These are phyloP conservation scores for Rana temporaria DNA, from an alignment of 2,113 vertebrate species.

Conservation along the genomic window DNA sequence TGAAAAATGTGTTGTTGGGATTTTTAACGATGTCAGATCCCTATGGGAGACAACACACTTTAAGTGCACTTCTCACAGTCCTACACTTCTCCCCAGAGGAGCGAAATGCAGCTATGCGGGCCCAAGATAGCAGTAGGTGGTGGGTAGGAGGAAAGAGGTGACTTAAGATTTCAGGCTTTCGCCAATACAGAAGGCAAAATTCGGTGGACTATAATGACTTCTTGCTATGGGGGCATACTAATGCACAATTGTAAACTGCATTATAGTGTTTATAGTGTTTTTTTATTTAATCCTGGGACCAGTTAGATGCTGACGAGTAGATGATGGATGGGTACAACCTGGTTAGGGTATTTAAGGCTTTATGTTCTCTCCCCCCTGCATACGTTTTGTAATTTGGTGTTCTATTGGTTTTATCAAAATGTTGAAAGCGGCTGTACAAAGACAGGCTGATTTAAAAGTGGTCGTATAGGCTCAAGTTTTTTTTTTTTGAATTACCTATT, in stretches of 20 bases:
- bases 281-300: neutral
- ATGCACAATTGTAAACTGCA: too few relatives aligned
- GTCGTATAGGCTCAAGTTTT: too few relatives aligned
- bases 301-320: neutral
- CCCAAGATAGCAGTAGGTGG: constrained; percentile 81
- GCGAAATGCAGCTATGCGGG: constrained; percentile 73
- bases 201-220: too few relatives aligned
- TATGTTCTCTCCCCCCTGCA: too few relatives aligned
- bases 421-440: too few relatives aligned
- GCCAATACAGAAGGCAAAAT: too few relatives aligned
- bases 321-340: neutral
- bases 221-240: too few relatives aligned
- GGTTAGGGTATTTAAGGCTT: too few relatives aligned
- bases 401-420: too few relatives aligned
- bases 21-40: constrained; percentile 87
- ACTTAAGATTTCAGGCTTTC: constrained; percentile 44
- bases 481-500: too few relatives aligned
- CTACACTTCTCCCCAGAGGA: constrained; percentile 95
- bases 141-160: constrained; percentile 82
- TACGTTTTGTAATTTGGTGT: too few relatives aligned
- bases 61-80: constrained; percentile 89
- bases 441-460: too few relatives aligned
- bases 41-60: constrained; percentile 88
- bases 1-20: constrained; percentile 90
- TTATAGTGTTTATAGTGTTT: neutral